Conservation (phyloP, 2,888 invertebrate genomes). For the Thereva nobilitata region DNA sequence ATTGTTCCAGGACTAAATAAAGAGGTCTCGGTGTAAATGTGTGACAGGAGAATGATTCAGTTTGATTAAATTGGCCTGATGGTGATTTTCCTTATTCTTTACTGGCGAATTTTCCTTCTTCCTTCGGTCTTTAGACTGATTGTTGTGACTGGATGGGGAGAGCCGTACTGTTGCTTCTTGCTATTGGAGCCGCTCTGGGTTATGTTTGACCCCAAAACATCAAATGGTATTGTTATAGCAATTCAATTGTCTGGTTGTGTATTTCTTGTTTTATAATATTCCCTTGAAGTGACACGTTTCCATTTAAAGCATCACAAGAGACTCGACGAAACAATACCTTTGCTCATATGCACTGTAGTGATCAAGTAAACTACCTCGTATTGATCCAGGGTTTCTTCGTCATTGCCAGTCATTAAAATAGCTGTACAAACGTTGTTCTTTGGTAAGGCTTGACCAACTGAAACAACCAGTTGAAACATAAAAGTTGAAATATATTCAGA, state of each 20-base stretch:
- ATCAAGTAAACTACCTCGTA: no score
- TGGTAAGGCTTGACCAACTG: no score
- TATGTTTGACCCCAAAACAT: conserved; percentile 47
- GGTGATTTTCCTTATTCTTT: conserved; percentile 8
- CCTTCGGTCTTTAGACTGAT: neutral
- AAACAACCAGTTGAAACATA: no score
- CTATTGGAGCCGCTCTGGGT: no score
- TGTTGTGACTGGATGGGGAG: neutral
- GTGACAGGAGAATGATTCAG: conserved; percentile 33
- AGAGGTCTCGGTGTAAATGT: conserved; percentile 28
- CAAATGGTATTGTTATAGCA: conserved; percentile 57
- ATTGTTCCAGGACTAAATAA: conserved; percentile 18
- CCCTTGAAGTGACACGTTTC: conserved; percentile 23
- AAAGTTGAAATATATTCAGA: no score
- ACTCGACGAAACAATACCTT: no score
- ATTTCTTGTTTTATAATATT: conserved; percentile 54
- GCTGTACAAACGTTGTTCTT: no score
- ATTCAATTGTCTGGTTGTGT: conserved; percentile 57
- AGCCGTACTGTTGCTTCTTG: conserved; percentile 12
- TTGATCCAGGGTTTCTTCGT: no score
- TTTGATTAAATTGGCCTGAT: conserved; percentile 32
- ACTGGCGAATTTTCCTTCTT: neutral
- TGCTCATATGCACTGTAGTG: no score
- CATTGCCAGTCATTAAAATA: no score
- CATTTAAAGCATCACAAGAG: conserved; percentile 1